Base-by-base conservation (phyloP, 2,888 invertebrate species). In the Sphecodes monilicornis region DNA sequence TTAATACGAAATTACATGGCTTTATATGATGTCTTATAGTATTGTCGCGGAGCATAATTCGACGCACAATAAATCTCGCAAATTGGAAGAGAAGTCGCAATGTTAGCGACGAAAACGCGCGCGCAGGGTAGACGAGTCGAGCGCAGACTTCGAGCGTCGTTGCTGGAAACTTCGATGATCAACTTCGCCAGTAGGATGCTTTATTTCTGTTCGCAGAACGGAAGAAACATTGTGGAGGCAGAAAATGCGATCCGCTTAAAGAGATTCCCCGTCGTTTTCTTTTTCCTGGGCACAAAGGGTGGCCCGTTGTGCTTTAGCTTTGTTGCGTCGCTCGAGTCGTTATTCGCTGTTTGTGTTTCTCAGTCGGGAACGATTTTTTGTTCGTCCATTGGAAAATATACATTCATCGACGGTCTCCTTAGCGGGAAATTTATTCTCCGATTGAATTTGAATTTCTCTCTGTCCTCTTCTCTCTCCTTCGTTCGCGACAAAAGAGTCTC, bases 211-310 rank as follows among this genome's bases (percentile, higher is more conserved):
- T 50, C 72, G 72, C 36, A 1, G 41, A 54, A 68, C 43, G 66
- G 71, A 68, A 82, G 82, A 76, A 68, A 82, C 82, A 76, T 71
- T 46, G 22, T 71, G n/a, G 64, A 41, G 69, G 46, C 69, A 57
- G 60, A 70, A 70, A 78, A 84, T 60, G 41, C 77, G 83, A 82
- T 84, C 69, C 73, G 69, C 69, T 78, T 82, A 76, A 84, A 78
- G 41, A 78, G 72, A 72, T 78, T 64, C 36, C 41, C 22, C 57
- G 39, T 64, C 71, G 69, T 41, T 41, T 64, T 72, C 82, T 60
- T 13, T 60, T 26, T 36, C 36, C 66, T 16, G 26, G 16, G 41
- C 26, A 69, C 54, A 73, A 78, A 84, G 39, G 64, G n/a, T 41
- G 60, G 22, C 64, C 70, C 39, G 57, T 60, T 82, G 50, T 69